phyloP scores from a whole-genome alignment of 2,888 invertebrate species.

The Mamestra brassicae region DNA sequence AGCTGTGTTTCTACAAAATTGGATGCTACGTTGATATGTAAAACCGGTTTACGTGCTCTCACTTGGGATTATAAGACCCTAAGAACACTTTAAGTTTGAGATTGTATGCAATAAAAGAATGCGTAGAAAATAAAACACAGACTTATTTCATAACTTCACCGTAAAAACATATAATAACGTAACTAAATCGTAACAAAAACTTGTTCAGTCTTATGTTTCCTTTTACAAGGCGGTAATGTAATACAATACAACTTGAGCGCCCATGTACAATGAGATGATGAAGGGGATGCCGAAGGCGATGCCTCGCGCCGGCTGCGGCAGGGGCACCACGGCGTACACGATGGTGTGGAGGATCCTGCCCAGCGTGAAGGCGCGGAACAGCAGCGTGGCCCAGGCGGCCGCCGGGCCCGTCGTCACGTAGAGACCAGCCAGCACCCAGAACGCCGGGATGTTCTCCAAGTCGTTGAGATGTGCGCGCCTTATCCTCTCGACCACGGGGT shows the following conservation, averaged over 20 bases:
- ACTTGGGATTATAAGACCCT: background rate
- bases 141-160: constrained; percentile 12
- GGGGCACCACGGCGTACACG: constrained; percentile 91
- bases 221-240: constrained; percentile 73
- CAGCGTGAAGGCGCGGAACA: constrained; percentile 89
- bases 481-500: constrained; percentile 80
- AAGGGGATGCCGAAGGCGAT: constrained; percentile 78
- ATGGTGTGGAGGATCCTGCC: constrained; percentile 92
- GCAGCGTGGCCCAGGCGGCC: constrained; percentile 77
- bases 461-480: constrained; percentile 93
- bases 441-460: constrained; percentile 93
- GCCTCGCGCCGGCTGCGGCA: constrained; percentile 91
- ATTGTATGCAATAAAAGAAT: background rate
- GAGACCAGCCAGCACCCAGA: constrained; percentile 91
- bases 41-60: constrained; percentile 4
- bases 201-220: constrained; percentile 7
- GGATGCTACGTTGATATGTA: background rate
- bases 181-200: constrained; percentile 10
- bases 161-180: constrained; percentile 10
- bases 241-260: constrained; percentile 76
- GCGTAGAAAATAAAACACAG: constrained; percentile 34
- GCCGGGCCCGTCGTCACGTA: constrained; percentile 92
- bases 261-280: constrained; percentile 82
- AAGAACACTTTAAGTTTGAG: background rate
- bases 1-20: background rate